Conservation (phyloP, 2,113 vertebrate species). For the Fregetta grallaria region DNA sequence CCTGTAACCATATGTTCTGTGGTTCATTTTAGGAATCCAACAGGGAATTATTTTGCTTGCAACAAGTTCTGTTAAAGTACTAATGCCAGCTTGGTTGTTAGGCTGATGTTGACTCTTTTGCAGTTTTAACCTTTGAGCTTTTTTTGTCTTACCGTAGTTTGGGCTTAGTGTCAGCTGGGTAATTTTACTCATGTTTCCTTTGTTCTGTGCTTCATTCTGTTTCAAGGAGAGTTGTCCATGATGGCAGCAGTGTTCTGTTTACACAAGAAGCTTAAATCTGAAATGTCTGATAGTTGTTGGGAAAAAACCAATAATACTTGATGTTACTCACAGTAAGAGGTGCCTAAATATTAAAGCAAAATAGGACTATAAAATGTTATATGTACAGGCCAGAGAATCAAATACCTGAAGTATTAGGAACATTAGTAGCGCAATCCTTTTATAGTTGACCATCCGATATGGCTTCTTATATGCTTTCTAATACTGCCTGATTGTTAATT, state of each 20-base stretch:
- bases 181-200: neutral
- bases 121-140: neutral
- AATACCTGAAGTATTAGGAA: neutral
- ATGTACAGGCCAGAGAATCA: neutral
- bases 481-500: neutral
- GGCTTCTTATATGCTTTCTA: neutral
- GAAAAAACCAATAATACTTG: neutral
- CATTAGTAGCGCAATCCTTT: neutral
- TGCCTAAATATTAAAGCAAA: neutral
- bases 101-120: neutral
- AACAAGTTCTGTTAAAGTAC: neutral
- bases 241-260: neutral
- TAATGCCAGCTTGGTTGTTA: neutral
- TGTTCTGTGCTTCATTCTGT: neutral
- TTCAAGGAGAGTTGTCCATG: neutral
- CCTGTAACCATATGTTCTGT: neutral
- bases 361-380: neutral
- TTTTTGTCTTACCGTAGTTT: neutral
- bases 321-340: neutral
- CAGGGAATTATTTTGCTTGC: neutral
- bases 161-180: neutral
- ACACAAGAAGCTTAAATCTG: neutral
- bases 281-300: neutral
- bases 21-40: neutral
- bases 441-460: neutral